A percentile compares a stretch with the other conserved stretches of the same genome.
Conservation (phyloP, 2,888 invertebrate genomes). For the Leucophora obtusa region DNA sequence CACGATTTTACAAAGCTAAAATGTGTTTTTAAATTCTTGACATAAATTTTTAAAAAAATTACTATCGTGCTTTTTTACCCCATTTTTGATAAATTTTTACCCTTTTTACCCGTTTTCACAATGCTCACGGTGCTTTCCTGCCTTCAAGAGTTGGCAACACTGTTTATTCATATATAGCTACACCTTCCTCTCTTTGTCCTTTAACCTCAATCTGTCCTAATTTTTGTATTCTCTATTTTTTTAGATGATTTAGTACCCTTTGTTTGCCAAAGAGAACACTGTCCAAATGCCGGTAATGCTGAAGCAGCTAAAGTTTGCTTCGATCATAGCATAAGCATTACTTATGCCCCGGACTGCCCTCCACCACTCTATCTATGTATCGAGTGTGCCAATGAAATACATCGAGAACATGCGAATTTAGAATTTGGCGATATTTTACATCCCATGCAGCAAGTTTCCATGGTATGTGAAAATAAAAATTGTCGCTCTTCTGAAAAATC, state of each 20-base stretch:
- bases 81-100: too few relatives aligned
- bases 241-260: conserved; percentile 87
- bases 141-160: too few relatives aligned
- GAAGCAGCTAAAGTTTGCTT: conserved; percentile 96
- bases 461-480: conserved; percentile 98
- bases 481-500: conserved; percentile 94
- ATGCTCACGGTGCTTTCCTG: too few relatives aligned
- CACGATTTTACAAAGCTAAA: too few relatives aligned
- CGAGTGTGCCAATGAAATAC: conserved; percentile 96
- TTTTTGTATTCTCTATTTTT: neutral
- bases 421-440: conserved; percentile 92
- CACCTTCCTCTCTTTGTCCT: too few relatives aligned
- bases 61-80: too few relatives aligned
- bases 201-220: too few relatives aligned
- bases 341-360: conserved; percentile 90
- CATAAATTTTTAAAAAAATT: too few relatives aligned
- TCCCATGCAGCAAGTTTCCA: conserved; percentile 96
- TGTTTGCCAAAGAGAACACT: conserved; percentile 94
- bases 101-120: too few relatives aligned
- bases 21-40: too few relatives aligned
- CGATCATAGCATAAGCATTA: conserved; percentile 94
- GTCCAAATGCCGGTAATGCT: conserved; percentile 91
- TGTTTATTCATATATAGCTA: too few relatives aligned
- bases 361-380: conserved; percentile 97
- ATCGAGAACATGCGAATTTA: conserved; percentile 91